Base-by-base conservation (phyloP, 2,888 invertebrate species). In the Andrena camellia region DNA sequence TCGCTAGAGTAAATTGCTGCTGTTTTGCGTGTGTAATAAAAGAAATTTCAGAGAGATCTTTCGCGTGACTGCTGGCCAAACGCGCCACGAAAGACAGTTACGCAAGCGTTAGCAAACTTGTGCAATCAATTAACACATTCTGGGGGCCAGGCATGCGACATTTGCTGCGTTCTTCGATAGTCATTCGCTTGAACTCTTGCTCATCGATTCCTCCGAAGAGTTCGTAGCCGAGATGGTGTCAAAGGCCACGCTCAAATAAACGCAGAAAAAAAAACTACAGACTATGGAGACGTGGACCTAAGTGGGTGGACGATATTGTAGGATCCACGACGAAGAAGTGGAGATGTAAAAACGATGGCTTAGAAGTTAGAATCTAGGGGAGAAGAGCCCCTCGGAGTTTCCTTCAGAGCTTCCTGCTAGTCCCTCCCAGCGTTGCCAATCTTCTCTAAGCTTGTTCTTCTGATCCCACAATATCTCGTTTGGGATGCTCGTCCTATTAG, bases 381-480 rank as follows among this genome's bases (percentile, higher is more conserved):
- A 52, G 52, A 52, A 52, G 17, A 52, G n/a, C 7, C 20, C 7
- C 20, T 8, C 6, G 7, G 7, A 60, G 4, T 13, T 67, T 54
- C 13, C 42, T 1, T 17, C 17, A 1, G 42, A 42, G 42, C 42
- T 42, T 42, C 4, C 4, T 48, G 2, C 23, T 29, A 59, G 26
- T 7, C 5, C n/a, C n/a, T 60, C 7, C 20, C 33, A 35, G n/a
- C n/a, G 2, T 60, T n/a, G 29, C 1, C 20, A 20, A 20, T 20
- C 20, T 54, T 20, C n/a, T 54, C 8, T 54, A 54, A 17, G 54
- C 8, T 54, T 57, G 23, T 57, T 8, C n/a, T 29, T 17, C 3
- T n/a, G 54, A 26, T 72, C 23, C 48, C 13, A 72, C 81, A 68
- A 48, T 80, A 81, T 42, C 13, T 68, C 29, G 6, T 31, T 33